A percentile compares a stretch with the other conserved stretches of the same genome.
Conservation (phyloP, 2,888 invertebrate species). For the Caenorhabditis afra region DNA sequence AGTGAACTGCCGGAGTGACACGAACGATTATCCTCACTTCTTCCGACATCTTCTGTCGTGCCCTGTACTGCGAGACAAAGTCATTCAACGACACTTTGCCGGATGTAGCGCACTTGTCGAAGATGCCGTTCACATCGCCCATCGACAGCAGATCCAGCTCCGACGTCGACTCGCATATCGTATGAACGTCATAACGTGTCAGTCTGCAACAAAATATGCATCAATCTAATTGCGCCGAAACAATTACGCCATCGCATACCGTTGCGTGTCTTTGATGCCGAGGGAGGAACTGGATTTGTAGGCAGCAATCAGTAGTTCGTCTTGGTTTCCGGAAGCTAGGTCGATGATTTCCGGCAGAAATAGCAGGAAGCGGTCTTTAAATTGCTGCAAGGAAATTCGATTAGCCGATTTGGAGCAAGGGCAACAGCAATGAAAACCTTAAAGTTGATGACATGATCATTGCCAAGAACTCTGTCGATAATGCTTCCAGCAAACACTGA, state of each 20-base stretch:
- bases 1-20: not conserved
- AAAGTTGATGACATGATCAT: conserved; percentile 64
- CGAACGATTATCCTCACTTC: conserved; percentile 50
- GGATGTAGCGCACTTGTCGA: conserved; percentile 62
- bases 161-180: conserved; percentile 69
- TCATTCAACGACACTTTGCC: conserved; percentile 65
- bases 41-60: conserved; percentile 67
- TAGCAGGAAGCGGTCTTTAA: conserved; percentile 72
- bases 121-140: conserved; percentile 67
- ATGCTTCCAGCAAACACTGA: conserved; percentile 65
- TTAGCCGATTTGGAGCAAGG: not conserved
- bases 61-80: conserved; percentile 63
- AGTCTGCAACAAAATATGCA: conserved; percentile 60
- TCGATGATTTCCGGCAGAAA: conserved; percentile 74
- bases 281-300: conserved; percentile 61
- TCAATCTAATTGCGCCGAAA: conserved; percentile 26
- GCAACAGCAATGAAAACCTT: too few relatives aligned
- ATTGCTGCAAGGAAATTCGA: conserved; percentile 59
- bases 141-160: conserved; percentile 66
- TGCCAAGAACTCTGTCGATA: conserved; percentile 62
- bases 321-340: conserved; percentile 68
- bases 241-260: conserved; percentile 47
- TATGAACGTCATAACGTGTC: conserved; percentile 69
- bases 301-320: conserved; percentile 62
- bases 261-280: conserved; percentile 62